A percentile compares a stretch with the other conserved stretches of the same genome.
Evolutionary conservation across 2,113 vertebrate genomes (phyloP).

Genomic region (Pachyramphus minor): DNA sequence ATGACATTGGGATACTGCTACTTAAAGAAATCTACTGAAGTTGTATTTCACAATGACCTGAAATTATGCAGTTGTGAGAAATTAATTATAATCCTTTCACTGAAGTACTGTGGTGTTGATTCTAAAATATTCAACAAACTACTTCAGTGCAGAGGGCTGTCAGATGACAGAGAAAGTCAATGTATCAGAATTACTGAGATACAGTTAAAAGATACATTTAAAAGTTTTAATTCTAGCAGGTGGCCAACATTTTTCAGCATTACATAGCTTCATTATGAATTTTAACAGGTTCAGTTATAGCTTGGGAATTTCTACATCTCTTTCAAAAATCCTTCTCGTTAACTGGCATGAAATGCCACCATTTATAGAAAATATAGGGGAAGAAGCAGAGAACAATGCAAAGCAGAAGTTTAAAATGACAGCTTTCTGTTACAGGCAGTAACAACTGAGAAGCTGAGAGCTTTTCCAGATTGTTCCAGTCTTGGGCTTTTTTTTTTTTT

Average conservation of each 20-base stretch:
- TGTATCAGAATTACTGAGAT: not conserved
- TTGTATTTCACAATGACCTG: constrained; percentile 47
- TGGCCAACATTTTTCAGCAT: not conserved
- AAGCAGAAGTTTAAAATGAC: not conserved
- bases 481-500: not conserved
- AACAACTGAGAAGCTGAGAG: not conserved
- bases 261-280: not conserved
- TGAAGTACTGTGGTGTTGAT: not conserved
- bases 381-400: not conserved
- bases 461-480: not conserved
- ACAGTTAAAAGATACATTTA: not conserved
- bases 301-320: not conserved
- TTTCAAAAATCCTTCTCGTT: not conserved
- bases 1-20: constrained; percentile 29
- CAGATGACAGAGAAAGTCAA: constrained; percentile 4
- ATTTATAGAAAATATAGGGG: not conserved
- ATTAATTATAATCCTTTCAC: constrained; percentile 57
- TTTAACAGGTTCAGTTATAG: not conserved
- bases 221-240: constrained; percentile 6
- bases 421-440: not conserved
- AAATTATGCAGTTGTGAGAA: constrained; percentile 61
- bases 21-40: constrained; percentile 48
- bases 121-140: constrained; percentile 35
- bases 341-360: not conserved
- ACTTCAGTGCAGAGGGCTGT: constrained; percentile 4